Percentiles rank a stretch among this genome's conserved stretches.
Evolutionary conservation across 2,888 invertebrate genomes (phyloP).

Genomic region (Ornithoptera priamus): DNA sequence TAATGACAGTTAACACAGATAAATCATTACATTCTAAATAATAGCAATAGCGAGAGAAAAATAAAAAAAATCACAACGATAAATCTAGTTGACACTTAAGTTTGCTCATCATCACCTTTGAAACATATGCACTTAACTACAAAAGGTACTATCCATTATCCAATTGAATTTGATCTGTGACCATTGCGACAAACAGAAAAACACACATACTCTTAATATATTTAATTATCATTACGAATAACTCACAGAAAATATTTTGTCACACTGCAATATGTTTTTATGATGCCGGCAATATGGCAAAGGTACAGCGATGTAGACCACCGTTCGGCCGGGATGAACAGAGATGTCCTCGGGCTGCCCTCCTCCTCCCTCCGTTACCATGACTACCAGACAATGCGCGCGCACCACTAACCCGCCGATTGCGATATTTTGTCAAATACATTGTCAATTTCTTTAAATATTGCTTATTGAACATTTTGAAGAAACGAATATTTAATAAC

Average conservation of each 20-base stretch:
- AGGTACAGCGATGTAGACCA: slow-evolving; percentile 31
- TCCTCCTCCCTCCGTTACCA: slow-evolving; percentile 50
- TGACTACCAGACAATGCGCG: slow-evolving; percentile 63
- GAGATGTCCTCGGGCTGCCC: slow-evolving; percentile 38
- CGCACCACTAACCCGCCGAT: slow-evolving; percentile 46
- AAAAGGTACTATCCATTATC: neutral
- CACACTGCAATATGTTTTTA: slow-evolving; percentile 13
- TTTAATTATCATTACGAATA: neutral
- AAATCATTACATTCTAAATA: neutral
- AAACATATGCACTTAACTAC: neutral
- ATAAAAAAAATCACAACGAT: neutral
- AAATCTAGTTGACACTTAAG: neutral
- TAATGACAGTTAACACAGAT: no score
- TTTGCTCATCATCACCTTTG: neutral
- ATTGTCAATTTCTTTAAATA: slow-evolving; percentile 53
- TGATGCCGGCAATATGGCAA: slow-evolving; percentile 22
- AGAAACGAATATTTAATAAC: slow-evolving; percentile 32
- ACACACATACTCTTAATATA: neutral
- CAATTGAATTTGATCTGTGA: neutral
- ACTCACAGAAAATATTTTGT: slow-evolving; percentile 15
- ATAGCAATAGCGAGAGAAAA: neutral
- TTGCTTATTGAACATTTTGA: slow-evolving; percentile 41
- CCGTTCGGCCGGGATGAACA: slow-evolving; percentile 30
- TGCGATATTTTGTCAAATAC: slow-evolving; percentile 46
- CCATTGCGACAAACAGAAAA: neutral